Conservation (phyloP, 2,888 invertebrate species). For the Papilio demoleus region DNA sequence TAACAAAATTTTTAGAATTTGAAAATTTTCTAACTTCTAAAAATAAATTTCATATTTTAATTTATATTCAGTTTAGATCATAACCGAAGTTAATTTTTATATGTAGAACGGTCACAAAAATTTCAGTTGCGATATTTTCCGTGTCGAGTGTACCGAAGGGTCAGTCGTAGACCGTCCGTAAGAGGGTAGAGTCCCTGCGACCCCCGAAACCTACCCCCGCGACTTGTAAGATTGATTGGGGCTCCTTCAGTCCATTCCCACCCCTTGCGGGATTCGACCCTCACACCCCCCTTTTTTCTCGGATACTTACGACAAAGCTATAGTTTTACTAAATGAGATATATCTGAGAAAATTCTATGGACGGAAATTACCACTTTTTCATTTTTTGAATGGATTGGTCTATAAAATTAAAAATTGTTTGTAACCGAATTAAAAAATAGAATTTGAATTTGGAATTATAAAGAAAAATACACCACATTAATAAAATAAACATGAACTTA, state of each 20-base stretch:
- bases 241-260: conserved; percentile 83
- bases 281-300: conserved; percentile 72
- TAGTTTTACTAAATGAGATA: conserved; percentile 64
- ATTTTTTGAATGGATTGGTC: too few species aligned
- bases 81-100: too few species aligned
- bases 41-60: too few species aligned
- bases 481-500: too few species aligned
- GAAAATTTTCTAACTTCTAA: too few species aligned
- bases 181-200: conserved; percentile 81
- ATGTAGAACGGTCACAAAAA: conserved; percentile 67
- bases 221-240: conserved; percentile 85
- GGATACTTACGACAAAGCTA: conserved; percentile 62
- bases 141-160: conserved; percentile 68
- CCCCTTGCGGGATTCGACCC: conserved; percentile 77
- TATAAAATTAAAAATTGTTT: too few species aligned
- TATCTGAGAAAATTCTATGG: background rate
- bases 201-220: conserved; percentile 66
- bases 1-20: too few species aligned
- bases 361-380: too few species aligned
- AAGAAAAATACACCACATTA: too few species aligned
- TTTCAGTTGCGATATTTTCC: conserved; percentile 74
- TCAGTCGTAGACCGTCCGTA: conserved; percentile 73
- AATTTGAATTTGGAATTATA: too few species aligned
- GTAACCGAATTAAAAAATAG: too few species aligned
- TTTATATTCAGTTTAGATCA: too few species aligned